Evolutionary conservation across 2,888 invertebrate species (phyloP).

Genomic region (Beris chalybata): DNA sequence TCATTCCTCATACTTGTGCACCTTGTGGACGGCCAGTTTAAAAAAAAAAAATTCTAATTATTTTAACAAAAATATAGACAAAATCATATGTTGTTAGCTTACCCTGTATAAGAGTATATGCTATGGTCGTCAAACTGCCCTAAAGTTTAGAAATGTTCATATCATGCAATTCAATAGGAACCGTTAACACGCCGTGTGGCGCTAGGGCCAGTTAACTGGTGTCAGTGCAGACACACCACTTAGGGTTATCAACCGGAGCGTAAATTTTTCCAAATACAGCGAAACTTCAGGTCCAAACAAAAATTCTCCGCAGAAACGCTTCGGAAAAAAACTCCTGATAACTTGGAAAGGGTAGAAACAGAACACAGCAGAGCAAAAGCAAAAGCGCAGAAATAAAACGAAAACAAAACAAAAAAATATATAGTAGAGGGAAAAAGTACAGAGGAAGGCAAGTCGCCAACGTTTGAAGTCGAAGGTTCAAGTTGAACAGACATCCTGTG

Average conservation of each 20-base stretch:
- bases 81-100: too few species aligned
- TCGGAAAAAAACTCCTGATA: constrained; percentile 9
- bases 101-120: too few species aligned
- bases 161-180: too few species aligned
- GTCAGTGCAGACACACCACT: constrained; percentile 19
- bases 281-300: constrained; percentile 22
- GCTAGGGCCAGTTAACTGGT: constrained; percentile 23
- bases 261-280: constrained; percentile 26
- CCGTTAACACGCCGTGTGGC: not conserved
- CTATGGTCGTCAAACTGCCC: too few species aligned
- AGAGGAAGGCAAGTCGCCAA: constrained; percentile 22
- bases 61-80: too few species aligned
- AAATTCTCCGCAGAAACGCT: constrained; percentile 21
- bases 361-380: constrained; percentile 14
- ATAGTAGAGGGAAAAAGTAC: not conserved
- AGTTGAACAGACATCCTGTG: constrained; percentile 51
- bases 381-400: constrained; percentile 13
- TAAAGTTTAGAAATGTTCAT: too few species aligned
- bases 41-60: too few species aligned
- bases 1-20: too few species aligned
- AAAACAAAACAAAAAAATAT: constrained; percentile 14
- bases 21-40: too few species aligned
- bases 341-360: constrained; percentile 4
- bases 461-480: constrained; percentile 42
- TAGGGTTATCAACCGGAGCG: constrained; percentile 29